Base-by-base conservation (phyloP, 2,888 invertebrate genomes). In the Spicauda simplicius region DNA sequence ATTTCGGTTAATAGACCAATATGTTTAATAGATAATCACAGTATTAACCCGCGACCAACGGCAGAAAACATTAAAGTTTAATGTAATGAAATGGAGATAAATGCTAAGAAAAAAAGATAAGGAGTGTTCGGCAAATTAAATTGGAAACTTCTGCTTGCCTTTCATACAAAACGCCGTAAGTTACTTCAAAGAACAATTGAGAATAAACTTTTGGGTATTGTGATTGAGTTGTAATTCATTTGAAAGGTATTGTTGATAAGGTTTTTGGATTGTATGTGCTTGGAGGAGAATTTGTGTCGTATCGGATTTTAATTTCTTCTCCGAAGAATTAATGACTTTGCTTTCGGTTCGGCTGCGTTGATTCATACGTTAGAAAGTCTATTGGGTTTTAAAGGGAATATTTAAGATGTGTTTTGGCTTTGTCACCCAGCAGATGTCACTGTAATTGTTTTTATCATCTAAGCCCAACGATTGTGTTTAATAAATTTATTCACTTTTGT, bases 231-330 rank as follows among this genome's bases (percentile, higher is more conserved):
- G 53, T 70, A 53, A 77, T 63, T 79, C 0, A 20, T 25, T 20
- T 45, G 48, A 62, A 69, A 64, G 57, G 50, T 52, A 53, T 55
- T 73, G 76, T 78, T 77, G 69, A 70, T 75, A 71, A 76, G 73
- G 71, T 69, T 75, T 25, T 18, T n/a, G 16, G 41, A 30, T 57
- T 25, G 41, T 18, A 50, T 25, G 45, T 67, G 77, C 76, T 76
- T 79, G 77, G 74, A 77, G 82, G 87, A 84, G 88, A 89, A 88
- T 91, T 90, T 90, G 89, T 89, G 89, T 90, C 88, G 91, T 91
- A 91, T 92, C 88, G 89, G 90, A 87, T 90, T 92, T 92, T 91
- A 91, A 91, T 91, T 91, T 91, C 90, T 91, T 80, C 80, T 84
- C 76, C 78, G 80, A 80, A 83, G 87, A 91, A 91, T 91, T 91